phyloP scores from a whole-genome alignment of 2,113 vertebrate species.

The Malaclemys terrapin region DNA sequence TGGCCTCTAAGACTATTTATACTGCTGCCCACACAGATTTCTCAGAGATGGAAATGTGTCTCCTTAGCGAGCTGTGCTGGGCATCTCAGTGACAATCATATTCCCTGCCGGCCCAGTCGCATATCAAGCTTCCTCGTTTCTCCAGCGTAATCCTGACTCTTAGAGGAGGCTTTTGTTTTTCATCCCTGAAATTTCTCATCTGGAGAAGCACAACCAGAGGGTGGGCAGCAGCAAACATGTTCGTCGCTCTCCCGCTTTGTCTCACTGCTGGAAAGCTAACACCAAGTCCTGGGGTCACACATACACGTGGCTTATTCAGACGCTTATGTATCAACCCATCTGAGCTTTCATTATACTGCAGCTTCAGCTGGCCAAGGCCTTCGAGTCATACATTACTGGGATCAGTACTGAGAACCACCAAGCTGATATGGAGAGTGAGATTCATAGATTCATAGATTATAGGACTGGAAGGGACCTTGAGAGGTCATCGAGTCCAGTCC shows the following conservation, averaged over 20 bases:
- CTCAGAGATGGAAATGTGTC: background rate
- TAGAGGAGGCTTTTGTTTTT: background rate
- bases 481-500: too few species aligned
- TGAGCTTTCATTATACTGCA: background rate
- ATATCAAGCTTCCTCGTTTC: background rate
- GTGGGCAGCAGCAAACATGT: background rate
- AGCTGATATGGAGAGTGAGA: background rate
- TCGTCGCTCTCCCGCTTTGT: background rate
- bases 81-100: background rate
- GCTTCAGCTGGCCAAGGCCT: background rate
- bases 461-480: too few species aligned
- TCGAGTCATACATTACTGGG: background rate
- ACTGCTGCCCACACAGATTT: slow-evolving; percentile 37
- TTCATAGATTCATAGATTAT: too few species aligned
- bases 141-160: background rate
- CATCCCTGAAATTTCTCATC: background rate
- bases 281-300: background rate
- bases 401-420: background rate
- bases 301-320: background rate
- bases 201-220: accelerated
- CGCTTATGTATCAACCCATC: accelerated
- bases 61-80: background rate
- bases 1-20: slow-evolving; percentile 28
- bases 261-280: background rate
- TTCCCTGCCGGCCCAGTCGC: background rate